Evolutionary conservation across 2,113 vertebrate species (phyloP).

Genomic region (Loxodonta africana): DNA sequence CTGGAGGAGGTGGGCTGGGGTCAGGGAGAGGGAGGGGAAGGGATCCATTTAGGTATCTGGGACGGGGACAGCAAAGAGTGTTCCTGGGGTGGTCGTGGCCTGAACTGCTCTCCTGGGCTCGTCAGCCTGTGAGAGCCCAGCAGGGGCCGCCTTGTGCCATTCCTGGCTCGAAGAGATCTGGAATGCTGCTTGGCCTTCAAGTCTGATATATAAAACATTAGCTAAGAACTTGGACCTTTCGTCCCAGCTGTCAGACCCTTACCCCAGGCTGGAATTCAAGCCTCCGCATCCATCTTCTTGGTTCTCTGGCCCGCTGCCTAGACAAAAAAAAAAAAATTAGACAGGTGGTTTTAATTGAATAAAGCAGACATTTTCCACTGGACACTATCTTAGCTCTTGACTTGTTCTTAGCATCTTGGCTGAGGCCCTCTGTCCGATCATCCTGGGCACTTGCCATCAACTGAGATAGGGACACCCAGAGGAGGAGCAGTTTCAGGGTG

Average conservation of each 20-base stretch:
- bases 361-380: neutral
- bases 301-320: neutral
- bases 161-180: neutral
- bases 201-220: neutral
- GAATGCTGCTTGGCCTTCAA: neutral
- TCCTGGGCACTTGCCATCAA: neutral
- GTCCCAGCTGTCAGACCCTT: neutral
- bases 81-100: neutral
- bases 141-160: neutral
- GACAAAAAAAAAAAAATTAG: too few relatives aligned
- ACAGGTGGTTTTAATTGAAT: neutral
- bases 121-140: neutral
- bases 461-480: accelerated
- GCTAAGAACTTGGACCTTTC: neutral
- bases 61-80: neutral
- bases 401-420: neutral
- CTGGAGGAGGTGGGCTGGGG: neutral
- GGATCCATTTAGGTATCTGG: neutral
- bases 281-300: neutral
- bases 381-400: neutral
- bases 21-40: neutral
- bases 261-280: neutral
- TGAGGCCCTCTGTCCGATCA: too few relatives aligned
- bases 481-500: neutral
- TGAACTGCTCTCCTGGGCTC: neutral